Base-by-base conservation (phyloP, 2,888 invertebrate genomes). In the Caenorhabditis becei region DNA sequence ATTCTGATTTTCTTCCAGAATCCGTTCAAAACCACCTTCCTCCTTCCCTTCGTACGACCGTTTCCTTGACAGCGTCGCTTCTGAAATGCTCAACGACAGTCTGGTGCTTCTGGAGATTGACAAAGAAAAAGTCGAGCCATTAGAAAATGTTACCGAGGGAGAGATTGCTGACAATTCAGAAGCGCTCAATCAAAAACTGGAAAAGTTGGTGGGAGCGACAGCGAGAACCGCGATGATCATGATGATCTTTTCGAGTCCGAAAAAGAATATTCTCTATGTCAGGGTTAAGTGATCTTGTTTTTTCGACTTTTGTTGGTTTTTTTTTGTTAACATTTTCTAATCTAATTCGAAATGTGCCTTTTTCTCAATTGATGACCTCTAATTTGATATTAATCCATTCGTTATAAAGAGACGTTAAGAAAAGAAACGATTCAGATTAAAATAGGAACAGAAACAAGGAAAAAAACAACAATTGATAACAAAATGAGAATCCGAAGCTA, bases 21-120 rank as follows among this genome's bases (percentile, higher is more conserved):
- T 83, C 35, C 74, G 67, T 2, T 41, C 37, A 0, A 75, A 69
- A 44, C 10, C 5, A 1, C 79, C 80, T 1, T 69, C 80, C 4
- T 56, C 65, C 0, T 82, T 77, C 35, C 1, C 51, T 7, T 53
- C 65, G 3, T 44, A 62, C 23, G 74, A 77, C 0, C 56, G 72
- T 3, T 85, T 82, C 58, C 56, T 86, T 24, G 61, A 78, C 18
- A 56, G 70, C 11, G 66, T 77, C 18, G 53, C 74, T 1, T 47
- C 63, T 14, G 82, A 82, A 59, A 80, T 86, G 66, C 58, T 86
- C n/a, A 77, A 82, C 23, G 82, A 83, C 53, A 74, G 65, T 54
- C 47, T 80, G 16, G 58, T 77, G n/a, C 24, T 86, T 28, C 41
- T 83, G 2, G 84, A 86, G 53, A 59, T 84, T n/a, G 77, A 84